Evolutionary conservation across 2,113 vertebrate species (phyloP).

Genomic region (Andinoacara biseriatus): DNA sequence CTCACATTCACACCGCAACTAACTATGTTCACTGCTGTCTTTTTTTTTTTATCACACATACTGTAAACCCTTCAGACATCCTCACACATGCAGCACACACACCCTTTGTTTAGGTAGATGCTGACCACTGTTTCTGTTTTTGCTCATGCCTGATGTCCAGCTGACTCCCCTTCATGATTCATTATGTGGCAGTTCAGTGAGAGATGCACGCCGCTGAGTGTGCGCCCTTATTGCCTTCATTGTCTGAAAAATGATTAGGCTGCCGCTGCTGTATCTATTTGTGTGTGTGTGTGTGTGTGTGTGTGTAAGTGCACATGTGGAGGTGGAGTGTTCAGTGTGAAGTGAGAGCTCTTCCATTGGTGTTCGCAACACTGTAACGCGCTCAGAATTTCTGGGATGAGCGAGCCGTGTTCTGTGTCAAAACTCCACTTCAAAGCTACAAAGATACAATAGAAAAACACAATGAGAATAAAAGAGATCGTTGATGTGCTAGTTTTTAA

Average conservation of each 20-base stretch:
- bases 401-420: not conserved
- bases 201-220: conserved; percentile 17
- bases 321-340: not conserved
- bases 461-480: not conserved
- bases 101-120: conserved; percentile 28
- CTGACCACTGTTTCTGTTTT: conserved; percentile 53
- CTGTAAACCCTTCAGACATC: conserved; percentile 9
- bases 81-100: not conserved
- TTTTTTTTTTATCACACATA: conserved; percentile 19
- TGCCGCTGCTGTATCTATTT: conserved; percentile 24
- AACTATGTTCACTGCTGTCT: conserved; percentile 1
- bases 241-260: conserved; percentile 35
- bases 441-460: not conserved
- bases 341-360: conserved; percentile 22
- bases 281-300: not conserved
- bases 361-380: not conserved
- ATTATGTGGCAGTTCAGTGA: conserved; percentile 28
- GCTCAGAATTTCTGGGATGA: conserved; percentile 6
- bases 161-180: conserved; percentile 40
- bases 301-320: not conserved
- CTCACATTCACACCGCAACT: not conserved
- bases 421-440: not conserved
- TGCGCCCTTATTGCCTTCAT: conserved; percentile 8
- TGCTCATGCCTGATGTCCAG: conserved; percentile 37
- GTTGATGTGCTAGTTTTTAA: not conserved